Percentiles rank a stretch among this genome's conserved stretches.
These are phyloP conservation scores for Eretmodus cyanostictus DNA, from an alignment of 2,113 vertebrate species.

Conservation along the genomic window DNA sequence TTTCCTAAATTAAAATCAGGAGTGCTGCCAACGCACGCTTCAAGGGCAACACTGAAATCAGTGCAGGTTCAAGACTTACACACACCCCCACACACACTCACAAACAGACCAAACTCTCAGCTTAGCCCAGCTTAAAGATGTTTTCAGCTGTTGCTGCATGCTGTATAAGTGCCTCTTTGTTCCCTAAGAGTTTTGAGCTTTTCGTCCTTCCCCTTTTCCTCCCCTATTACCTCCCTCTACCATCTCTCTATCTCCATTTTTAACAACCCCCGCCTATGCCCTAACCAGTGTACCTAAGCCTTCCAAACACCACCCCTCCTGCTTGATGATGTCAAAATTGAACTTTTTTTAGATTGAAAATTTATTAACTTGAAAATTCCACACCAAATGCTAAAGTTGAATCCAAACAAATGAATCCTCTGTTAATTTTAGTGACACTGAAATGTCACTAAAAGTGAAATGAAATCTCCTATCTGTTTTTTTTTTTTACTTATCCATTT, in stretches of 20 bases:
- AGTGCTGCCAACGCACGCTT: background rate
- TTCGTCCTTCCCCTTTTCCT: background rate
- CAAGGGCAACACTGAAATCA: background rate
- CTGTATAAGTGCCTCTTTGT: constrained; percentile 72
- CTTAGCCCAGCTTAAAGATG: constrained; percentile 57
- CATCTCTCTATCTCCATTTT: background rate
- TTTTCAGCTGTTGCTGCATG: constrained; percentile 73
- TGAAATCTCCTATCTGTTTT: background rate
- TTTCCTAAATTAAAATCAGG: background rate
- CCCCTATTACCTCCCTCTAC: background rate
- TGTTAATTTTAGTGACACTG: background rate
- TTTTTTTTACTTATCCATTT: background rate
- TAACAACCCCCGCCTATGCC: background rate
- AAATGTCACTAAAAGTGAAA: background rate
- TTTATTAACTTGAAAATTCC: background rate
- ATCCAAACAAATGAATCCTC: background rate
- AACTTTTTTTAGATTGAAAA: background rate
- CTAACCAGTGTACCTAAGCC: background rate
- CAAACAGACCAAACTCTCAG: constrained; percentile 15
- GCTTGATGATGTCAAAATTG: background rate
- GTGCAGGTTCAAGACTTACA: background rate
- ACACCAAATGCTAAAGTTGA: background rate
- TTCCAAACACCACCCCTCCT: background rate
- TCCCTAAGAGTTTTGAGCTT: constrained; percentile 39
- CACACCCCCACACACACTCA: background rate